These are phyloP conservation scores for Rousettus madagascariensis DNA, from an alignment of 2,797 vertebrate species.

Conservation along the genomic window DNA sequence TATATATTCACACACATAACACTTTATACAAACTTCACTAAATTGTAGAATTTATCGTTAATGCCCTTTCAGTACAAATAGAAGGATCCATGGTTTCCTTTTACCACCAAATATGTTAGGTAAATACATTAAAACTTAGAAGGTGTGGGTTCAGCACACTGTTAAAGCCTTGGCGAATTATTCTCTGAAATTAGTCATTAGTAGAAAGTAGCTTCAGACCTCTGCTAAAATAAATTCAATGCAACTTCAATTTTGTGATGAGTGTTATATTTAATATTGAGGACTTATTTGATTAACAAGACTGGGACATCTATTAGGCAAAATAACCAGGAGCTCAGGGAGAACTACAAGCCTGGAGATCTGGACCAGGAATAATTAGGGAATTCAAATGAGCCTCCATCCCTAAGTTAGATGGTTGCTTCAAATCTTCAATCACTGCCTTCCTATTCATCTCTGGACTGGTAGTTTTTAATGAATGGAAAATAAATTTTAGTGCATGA, in stretches of 20 bases:
- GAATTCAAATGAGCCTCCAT: constrained; percentile 21
- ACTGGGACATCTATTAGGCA: background rate
- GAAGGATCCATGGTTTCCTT: background rate
- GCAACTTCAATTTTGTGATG: constrained; percentile 24
- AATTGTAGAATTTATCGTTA: background rate
- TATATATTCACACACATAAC: background rate
- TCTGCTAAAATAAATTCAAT: constrained; percentile 25
- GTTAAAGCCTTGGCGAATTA: background rate
- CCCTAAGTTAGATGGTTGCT: background rate
- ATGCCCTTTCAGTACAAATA: background rate
- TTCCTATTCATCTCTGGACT: background rate
- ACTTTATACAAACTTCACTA: background rate
- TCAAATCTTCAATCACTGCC: background rate
- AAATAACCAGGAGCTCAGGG: constrained; percentile 13
- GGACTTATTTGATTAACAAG: constrained; percentile 20
- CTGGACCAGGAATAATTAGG: background rate
- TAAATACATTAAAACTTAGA: constrained; percentile 14
- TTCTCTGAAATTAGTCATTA: constrained; percentile 56
- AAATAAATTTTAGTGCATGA: background rate
- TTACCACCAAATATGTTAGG: background rate
- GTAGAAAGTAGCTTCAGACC: constrained; percentile 4
- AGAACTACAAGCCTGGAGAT: background rate
- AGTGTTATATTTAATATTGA: constrained; percentile 43
- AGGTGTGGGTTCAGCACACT: background rate
- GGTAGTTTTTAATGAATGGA: background rate